Evolutionary conservation across 2,797 vertebrate species (phyloP), one percentile per base, ranked within the genome.

Genomic region (Stomatorhinus walkeri): DNA sequence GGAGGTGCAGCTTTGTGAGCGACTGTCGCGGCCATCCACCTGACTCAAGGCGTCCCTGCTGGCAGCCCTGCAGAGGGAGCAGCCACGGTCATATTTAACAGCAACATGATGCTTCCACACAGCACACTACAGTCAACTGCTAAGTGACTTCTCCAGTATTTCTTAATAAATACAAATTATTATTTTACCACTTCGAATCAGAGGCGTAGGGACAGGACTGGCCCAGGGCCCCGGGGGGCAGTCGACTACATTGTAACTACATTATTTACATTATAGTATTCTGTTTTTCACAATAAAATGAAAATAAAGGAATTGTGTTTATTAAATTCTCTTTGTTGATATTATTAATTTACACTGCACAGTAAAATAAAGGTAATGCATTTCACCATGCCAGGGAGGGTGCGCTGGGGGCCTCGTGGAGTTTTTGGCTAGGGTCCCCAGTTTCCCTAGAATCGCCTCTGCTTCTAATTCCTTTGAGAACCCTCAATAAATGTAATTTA

Each of bases 1-100:
- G 90, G 95, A 85, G 9, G 95, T 95, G 49, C 94, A 93, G 0
- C 94, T 96, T 91, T 95, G 92, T 56, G 96, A 95, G 91, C 95
- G 95, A 94, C 94, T 95, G 79, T 95, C 95, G 92, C 94, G 90
- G 89, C 95, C 95, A 90, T 94, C 93, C 6, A 93, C 92, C 83
- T 89, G 93, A 88, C 95, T 95, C 90, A 93, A 93, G 89, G 94
- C 93, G 68, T 93, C 90, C 89, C 94, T 95, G 24, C 91, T 92
- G 51, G 95, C 94, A 46, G 95, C 95, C 91, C 95, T 96, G 91
- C 9, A 7, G 24, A 40, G n/a, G 52, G 10, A 43, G 4, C 68
- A 61, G n/a, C 2, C 40, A 7, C 10, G 4, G 72, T 79, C 36
- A 43, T 9, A 22, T 46, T 81, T 46, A 81, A 43, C 19, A 1